Conservation (phyloP, 2,797 vertebrate genomes). For the Peromyscus eremicus region DNA sequence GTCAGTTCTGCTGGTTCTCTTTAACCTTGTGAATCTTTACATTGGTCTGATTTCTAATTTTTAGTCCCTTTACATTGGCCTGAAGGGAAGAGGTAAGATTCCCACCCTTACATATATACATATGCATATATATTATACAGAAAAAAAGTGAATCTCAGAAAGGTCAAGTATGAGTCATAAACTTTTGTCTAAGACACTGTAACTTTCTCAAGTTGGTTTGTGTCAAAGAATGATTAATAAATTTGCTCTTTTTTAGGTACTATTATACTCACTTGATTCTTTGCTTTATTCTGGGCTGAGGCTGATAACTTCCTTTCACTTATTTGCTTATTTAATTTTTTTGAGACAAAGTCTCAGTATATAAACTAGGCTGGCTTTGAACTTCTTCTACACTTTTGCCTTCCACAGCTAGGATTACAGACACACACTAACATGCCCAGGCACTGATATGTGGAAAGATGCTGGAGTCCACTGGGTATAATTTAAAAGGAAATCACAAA, state of each 20-base stretch:
- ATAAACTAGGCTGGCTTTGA: neutral
- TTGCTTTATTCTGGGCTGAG: constrained; percentile 60
- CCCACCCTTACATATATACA: neutral
- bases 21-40: neutral
- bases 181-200: constrained; percentile 40
- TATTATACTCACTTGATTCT: constrained; percentile 50
- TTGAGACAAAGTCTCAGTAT: neutral
- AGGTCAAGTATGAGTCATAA: constrained; percentile 66
- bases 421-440: neutral
- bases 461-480: neutral
- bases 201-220: constrained; percentile 60
- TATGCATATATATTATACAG: neutral
- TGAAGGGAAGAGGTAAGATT: neutral
- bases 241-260: constrained; percentile 53
- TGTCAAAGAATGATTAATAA: constrained; percentile 68
- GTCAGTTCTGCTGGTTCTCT: neutral
- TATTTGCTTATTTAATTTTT: neutral
- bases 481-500: constrained; percentile 23
- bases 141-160: constrained; percentile 32
- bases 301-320: neutral
- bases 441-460: neutral
- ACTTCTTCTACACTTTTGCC: neutral
- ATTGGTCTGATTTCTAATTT: constrained; percentile 23
- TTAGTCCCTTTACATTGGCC: constrained; percentile 27
- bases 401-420: neutral